These are phyloP conservation scores for Oscheius myriophilus DNA, from an alignment of 2,888 invertebrate species.

Conservation along the genomic window DNA sequence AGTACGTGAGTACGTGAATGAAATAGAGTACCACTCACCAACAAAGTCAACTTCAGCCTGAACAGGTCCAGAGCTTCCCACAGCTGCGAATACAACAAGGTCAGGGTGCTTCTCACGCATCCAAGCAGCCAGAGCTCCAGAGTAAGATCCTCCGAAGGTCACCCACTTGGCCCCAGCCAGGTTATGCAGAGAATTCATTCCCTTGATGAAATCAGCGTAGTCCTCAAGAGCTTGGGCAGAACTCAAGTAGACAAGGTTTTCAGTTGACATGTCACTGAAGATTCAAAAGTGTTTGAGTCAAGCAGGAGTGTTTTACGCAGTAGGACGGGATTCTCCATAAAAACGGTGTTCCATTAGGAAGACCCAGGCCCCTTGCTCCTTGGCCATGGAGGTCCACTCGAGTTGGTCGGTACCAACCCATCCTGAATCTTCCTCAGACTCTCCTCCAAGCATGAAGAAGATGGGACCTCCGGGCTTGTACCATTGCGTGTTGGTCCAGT, in stretches of 20 bases:
- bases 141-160: constrained; percentile 76
- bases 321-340: constrained; percentile 92
- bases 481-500: too few relatives aligned
- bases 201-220: constrained; percentile 82
- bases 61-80: constrained; percentile 89
- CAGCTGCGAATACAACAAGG: constrained; percentile 81
- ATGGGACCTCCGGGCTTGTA: constrained; percentile 79
- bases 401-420: constrained; percentile 72
- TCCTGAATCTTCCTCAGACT: constrained; percentile 79
- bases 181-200: constrained; percentile 32
- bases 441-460: constrained; percentile 95
- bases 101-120: constrained; percentile 83
- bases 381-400: constrained; percentile 73
- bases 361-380: constrained; percentile 83
- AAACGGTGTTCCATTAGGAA: constrained; percentile 90
- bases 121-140: constrained; percentile 89
- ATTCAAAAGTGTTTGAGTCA: too few relatives aligned
- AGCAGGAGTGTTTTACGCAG: too few relatives aligned
- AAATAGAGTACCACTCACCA: constrained; percentile 74
- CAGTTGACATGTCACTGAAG: constrained; percentile 41
- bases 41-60: constrained; percentile 85
- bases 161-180: constrained; percentile 80
- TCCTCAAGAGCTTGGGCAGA: constrained; percentile 80
- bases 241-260: constrained; percentile 81
- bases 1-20: too few relatives aligned